Evolutionary conservation across 2,797 vertebrate genomes (phyloP), one percentile per base, ranked within the genome.

Genomic region (Centroberyx gerrardi): DNA sequence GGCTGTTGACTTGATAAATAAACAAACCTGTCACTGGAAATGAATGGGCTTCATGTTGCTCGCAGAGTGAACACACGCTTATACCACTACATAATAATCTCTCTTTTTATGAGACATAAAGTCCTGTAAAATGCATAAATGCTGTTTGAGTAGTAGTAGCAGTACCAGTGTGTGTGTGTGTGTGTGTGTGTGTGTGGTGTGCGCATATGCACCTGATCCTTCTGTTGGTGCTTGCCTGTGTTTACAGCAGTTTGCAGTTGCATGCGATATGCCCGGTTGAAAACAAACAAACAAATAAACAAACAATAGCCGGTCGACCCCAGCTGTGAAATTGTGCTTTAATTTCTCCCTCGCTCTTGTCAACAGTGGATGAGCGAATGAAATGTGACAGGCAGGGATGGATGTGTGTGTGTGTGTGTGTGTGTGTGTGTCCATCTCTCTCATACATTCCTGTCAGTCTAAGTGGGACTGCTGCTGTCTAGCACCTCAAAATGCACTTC

Each of bases 311-410:
- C 68, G 54, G 61, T 78, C 76, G 75, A 42, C 59, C 67, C 33
- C 61, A 74, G 51, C 80, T 83, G 77, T 83, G 63, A 81, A 78
- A 80, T 78, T 66, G 33, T 51, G 62, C 64, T 63, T 69, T 61
- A 77, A 56, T 76, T 64, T 69, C 64, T 61, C 68, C 44, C 64
- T 72, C 72, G 60, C 60, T 66, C 48, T 68, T 61, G 53, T 80
- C 72, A 67, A 60, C 64, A 69, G 65, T 78, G 59, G 77, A 65
- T 74, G 63, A 67, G 80, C 51, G 54, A 72, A 77, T 80, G 66
- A 72, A 71, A 74, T 78, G 66, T 72, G 84, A 76, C 71, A 72
- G 74, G 74, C 51, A 49, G 55, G 44, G 64, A 59, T 81, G 51
- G 46, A 61, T 66, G 28, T 29, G 2, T 49, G 58, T 61, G 65